A percentile compares a stretch with the other conserved stretches of the same genome.
phyloP scores from a whole-genome alignment of 2,113 vertebrate species.

The Brachyhypopomus occidentalis region DNA sequence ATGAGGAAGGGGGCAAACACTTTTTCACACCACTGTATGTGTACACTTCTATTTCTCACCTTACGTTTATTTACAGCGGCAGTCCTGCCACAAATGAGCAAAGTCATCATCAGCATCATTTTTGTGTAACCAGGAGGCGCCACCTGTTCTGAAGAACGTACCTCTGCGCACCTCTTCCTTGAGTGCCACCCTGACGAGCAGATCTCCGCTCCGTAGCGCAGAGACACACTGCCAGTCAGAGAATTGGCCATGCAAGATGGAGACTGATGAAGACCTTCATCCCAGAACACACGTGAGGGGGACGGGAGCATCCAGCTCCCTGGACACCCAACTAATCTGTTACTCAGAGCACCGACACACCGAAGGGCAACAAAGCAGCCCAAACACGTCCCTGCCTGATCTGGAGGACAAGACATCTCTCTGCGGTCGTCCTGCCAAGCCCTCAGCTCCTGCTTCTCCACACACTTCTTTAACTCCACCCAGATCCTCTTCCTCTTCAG shows the following conservation, averaged over 20 bases:
- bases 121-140: neutral
- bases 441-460: neutral
- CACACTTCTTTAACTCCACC: neutral
- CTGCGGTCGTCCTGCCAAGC: neutral
- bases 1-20: no score
- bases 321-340: neutral
- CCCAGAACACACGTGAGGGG: neutral
- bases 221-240: neutral
- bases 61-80: no score
- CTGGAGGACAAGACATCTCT: slow-evolving; percentile 46
- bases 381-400: slow-evolving; percentile 51
- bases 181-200: slow-evolving; percentile 19
- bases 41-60: neutral
- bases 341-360: neutral
- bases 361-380: slow-evolving; percentile 29
- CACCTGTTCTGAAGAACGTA: slow-evolving; percentile 12
- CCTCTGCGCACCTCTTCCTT: slow-evolving; percentile 30
- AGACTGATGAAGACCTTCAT: neutral
- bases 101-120: neutral
- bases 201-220: neutral
- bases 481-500: slow-evolving; percentile 8
- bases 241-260: neutral
- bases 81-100: no score
- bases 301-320: neutral
- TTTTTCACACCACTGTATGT: no score